Evolutionary conservation across 2,888 invertebrate genomes (phyloP), one percentile per base, ranked within the genome.

Genomic region (Xestia ashworthii): DNA sequence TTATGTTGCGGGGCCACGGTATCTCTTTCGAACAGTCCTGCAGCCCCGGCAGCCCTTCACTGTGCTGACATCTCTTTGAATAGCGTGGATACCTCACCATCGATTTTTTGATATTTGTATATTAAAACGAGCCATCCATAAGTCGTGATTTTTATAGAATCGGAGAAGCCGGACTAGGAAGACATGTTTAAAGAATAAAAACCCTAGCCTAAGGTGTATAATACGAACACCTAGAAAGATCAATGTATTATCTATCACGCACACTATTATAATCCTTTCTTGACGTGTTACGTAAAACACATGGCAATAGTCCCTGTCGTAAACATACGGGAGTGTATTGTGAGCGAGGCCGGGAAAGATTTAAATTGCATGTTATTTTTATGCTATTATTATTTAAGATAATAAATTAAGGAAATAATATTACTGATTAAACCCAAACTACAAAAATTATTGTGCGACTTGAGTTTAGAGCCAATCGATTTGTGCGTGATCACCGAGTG

Each of bases 201-300:
- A 44, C 9, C 9, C 9, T 44, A 9, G 44, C 44, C 0, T 41
- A 19, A 46, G 60, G 46, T 82, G 55, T 62, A 60, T 72, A 68
- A 66, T 66, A 25, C 55, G 69, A 79, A 80, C 67, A 73, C 64
- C 68, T 74, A 60, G n/a, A 71, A 73, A 76, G 67, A 83, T 83
- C 72, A 71, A 73, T 58, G 48, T 76, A 66, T 75, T 75, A 80
- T 73, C 80, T 81, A 58, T 76, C 84, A 81, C 76, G 58, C 80
- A 80, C 67, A 84, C 82, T 84, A 74, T 82, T 85, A 85, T 84
- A 85, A 85, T 82, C 71, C 58, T 19, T 75, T 71, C 73, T 46
- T 78, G 74, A 67, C 71, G 79, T 71, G 74, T 76, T 76, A 73
- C 72, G 67, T 80, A 79, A 71, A 71, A 76, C 76, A 48, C 64